Base-by-base conservation (phyloP, 2,797 vertebrate species). In the Eulemur mongoz region DNA sequence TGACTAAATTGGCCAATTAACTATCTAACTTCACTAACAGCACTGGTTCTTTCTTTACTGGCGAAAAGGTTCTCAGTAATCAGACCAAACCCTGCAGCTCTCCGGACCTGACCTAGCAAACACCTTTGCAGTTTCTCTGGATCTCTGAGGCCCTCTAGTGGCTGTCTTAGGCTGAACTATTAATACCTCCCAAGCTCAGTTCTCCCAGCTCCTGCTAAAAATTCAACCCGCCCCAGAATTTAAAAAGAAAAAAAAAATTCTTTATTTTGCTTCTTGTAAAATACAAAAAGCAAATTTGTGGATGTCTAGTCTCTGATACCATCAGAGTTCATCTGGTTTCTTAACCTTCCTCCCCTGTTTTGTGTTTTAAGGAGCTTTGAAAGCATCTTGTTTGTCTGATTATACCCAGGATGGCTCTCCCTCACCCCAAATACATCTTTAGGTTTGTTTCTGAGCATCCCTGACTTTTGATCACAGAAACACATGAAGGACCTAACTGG, bases 121-220 rank as follows among this genome's bases (percentile, higher is more conserved):
- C 57, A 17, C 10, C 7, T 2, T 6, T 6, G 13, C 17, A 14
- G 11, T 94, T 98, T 98, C 93, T 61, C 91, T 96, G 83, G 79
- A 94, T 96, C 96, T 97, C 97, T 97, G 97, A 96, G 92, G 98
- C 98, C 98, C 98, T 98, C 98, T 98, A 96, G 97, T 98, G 98
- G 95, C 38, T 59, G 5, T 43, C 3, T 45, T 73, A n/a, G 15
- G 43, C 45, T 92, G 72, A 88, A 78, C 15, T 43, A 59, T 59
- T 59, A 59, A 59, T 59, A 20, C 6, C 32, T 9, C 43, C 78
- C 72, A 15, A 48, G 45, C 2, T 43, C 32, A 5, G 18, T 18
- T 30, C 25, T 79, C 43, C n/a, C 13, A 22, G 43, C 10, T 20
- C 14, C 30, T 85, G 10, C 43, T 85, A 83, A 72, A 79, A 86